These are phyloP conservation scores for Ophioninae sp. DNA, from an alignment of 2,888 invertebrate genomes.

Conservation along the genomic window DNA sequence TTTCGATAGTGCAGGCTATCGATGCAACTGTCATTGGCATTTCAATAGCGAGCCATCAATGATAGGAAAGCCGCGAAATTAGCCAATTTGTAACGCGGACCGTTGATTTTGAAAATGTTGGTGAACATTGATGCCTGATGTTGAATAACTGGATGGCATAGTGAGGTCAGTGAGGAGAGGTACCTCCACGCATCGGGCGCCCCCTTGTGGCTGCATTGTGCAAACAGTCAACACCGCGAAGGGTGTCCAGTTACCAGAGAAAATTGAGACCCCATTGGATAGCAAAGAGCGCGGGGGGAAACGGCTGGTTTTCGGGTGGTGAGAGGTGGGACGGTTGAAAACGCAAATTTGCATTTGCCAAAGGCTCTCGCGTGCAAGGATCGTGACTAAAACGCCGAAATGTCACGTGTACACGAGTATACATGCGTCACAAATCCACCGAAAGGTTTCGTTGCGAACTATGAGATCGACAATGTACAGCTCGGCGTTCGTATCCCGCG, in stretches of 20 bases:
- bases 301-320: constrained; percentile 5
- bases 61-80: not conserved
- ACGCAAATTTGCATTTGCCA: constrained; percentile 65
- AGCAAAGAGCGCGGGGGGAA: not conserved
- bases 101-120: constrained; percentile 14
- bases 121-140: constrained; percentile 7
- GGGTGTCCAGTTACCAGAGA: constrained; percentile 10
- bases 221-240: constrained; percentile 20
- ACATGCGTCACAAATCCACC: not conserved
- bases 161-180: not conserved
- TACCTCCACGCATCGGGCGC: not conserved
- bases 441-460: constrained; percentile 25
- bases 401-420: not conserved
- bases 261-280: not conserved
- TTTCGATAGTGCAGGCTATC: not conserved
- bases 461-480: constrained; percentile 11
- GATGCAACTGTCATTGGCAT: constrained; percentile 27
- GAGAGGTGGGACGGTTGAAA: constrained; percentile 52
- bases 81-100: not conserved
- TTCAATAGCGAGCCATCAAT: constrained; percentile 19
- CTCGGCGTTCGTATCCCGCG: not conserved
- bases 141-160: constrained; percentile 6
- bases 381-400: constrained; percentile 27
- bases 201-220: not conserved
- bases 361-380: constrained; percentile 38